These are phyloP conservation scores for Berghia stephanieae DNA, from an alignment of 1,140 invertebrate species.

Conservation along the genomic window DNA sequence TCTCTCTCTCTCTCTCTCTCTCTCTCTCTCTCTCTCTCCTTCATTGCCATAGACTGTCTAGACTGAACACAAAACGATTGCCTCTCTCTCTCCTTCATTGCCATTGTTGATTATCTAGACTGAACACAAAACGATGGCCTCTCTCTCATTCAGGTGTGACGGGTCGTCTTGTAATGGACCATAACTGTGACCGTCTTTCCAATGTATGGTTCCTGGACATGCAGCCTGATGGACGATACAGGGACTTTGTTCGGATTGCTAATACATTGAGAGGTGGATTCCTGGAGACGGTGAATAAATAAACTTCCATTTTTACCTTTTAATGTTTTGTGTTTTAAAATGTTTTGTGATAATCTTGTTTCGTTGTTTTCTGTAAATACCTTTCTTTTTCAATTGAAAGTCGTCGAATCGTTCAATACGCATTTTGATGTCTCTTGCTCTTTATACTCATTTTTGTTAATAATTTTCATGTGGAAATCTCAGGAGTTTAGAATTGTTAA, in stretches of 20 bases:
- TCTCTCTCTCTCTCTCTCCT: not conserved
- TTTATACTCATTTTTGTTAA: too few species aligned
- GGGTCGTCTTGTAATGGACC: conserved; percentile 48
- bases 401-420: too few species aligned
- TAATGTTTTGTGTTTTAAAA: not conserved
- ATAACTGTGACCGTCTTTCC: conserved; percentile 48
- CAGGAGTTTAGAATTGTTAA: too few species aligned
- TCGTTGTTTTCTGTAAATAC: not conserved
- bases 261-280: conserved; percentile 33
- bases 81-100: not conserved
- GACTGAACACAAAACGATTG: too few species aligned
- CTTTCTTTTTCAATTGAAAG: too few species aligned
- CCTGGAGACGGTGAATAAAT: conserved; percentile 28
- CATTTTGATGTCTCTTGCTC: too few species aligned
- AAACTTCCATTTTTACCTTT: not conserved
- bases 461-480: too few species aligned
- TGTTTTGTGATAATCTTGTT: not conserved
- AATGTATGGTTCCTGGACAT: conserved; percentile 59
- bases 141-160: conserved; percentile 47
- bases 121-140: too few species aligned
- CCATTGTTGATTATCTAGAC: not conserved
- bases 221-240: conserved; percentile 51
- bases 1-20: not conserved
- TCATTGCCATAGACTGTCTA: not conserved
- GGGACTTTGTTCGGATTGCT: conserved; percentile 32